Conservation (phyloP, 2,113 vertebrate genomes). For the Limnothrissa miodon region DNA sequence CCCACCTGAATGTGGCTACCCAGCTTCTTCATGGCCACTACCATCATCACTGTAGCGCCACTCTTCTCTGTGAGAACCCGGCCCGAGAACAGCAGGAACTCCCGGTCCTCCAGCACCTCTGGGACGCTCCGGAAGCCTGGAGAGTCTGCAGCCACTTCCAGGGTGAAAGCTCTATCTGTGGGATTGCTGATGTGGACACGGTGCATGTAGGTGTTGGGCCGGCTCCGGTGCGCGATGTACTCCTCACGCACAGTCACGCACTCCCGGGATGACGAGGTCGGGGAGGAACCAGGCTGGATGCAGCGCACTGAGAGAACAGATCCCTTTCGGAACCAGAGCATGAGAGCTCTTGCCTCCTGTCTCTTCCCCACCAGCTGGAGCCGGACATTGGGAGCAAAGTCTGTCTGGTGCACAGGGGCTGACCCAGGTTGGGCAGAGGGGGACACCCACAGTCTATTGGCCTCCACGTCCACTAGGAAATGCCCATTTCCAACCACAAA, state of each 20-base stretch:
- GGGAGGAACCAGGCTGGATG: conserved; percentile 52
- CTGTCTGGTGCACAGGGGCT: conserved; percentile 71
- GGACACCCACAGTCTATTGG: conserved; percentile 84
- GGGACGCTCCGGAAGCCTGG: conserved; percentile 60
- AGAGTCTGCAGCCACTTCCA: conserved; percentile 68
- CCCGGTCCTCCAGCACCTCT: conserved; percentile 83
- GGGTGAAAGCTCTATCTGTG: conserved; percentile 68
- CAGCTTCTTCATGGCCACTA: conserved; percentile 83
- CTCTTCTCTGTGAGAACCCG: conserved; percentile 72
- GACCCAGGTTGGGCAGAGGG: conserved; percentile 67
- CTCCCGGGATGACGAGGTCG: conserved; percentile 65
- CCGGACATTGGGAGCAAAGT: conserved; percentile 74
- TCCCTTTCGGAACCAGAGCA: conserved; percentile 81
- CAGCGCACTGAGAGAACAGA: conserved; percentile 80
- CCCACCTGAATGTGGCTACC: conserved; percentile 77
- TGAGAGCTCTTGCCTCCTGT: conserved; percentile 69
- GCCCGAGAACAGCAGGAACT: conserved; percentile 82
- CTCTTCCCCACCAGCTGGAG: conserved; percentile 67
- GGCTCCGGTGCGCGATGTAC: conserved; percentile 85
- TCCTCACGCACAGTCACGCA: conserved; percentile 88
- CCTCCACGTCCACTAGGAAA: conserved; percentile 77
- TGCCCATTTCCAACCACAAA: conserved; percentile 86
- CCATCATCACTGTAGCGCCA: conserved; percentile 75
- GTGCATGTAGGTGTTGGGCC: conserved; percentile 86
- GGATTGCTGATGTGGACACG: conserved; percentile 85